These are phyloP conservation scores for Taenioides sp. DNA, from an alignment of 2,797 vertebrate genomes.

Conservation along the genomic window DNA sequence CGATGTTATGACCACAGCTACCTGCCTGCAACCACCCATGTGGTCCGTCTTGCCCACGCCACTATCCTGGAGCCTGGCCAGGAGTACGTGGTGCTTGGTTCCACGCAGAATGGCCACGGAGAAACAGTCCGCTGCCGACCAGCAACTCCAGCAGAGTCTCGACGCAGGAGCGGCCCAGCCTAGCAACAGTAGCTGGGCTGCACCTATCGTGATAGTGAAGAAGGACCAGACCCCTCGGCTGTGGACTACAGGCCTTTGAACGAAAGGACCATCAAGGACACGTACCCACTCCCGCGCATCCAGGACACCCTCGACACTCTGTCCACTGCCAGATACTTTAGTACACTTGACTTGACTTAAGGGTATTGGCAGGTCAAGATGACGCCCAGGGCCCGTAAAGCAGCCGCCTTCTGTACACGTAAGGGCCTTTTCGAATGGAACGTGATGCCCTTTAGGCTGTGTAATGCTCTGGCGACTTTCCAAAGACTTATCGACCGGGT, in stretches of 20 bases:
- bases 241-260: slow-evolving; percentile 15
- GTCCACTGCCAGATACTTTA: slow-evolving; percentile 11
- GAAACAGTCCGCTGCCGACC: slow-evolving; percentile 20
- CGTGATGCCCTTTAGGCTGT: background rate
- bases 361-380: slow-evolving; percentile 18
- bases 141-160: slow-evolving; percentile 39
- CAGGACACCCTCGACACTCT: slow-evolving; percentile 11
- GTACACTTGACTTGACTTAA: background rate
- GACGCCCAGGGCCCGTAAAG: background rate
- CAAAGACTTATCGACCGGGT: background rate
- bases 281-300: slow-evolving; percentile 8
- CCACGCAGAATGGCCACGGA: slow-evolving; percentile 17
- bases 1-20: no score
- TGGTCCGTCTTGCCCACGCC: no score
- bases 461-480: background rate
- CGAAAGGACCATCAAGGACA: slow-evolving; percentile 12
- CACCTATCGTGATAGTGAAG: slow-evolving; percentile 33
- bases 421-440: slow-evolving; percentile 7
- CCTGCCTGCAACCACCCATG: no score
- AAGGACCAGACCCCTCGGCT: background rate
- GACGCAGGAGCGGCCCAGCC: background rate
- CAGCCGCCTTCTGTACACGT: slow-evolving; percentile 7
- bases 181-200: slow-evolving; percentile 41
- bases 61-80: no score
- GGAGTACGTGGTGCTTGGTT: no score